These are phyloP conservation scores for Ladona fulva DNA, from an alignment of 1,140 invertebrate species.

Conservation along the genomic window DNA sequence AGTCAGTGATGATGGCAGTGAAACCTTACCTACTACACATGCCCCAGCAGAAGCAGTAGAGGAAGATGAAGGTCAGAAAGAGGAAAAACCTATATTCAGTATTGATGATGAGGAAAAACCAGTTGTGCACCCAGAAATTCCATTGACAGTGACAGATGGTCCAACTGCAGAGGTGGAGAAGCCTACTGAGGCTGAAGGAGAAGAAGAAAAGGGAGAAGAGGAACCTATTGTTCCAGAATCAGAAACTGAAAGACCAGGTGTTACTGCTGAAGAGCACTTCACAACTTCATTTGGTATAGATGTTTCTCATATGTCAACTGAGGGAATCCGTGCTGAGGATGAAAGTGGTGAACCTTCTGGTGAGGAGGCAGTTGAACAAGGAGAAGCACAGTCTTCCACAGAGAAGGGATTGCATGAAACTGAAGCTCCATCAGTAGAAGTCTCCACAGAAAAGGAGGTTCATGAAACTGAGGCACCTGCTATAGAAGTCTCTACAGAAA, in stretches of 20 bases:
- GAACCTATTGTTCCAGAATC: constrained; percentile 19
- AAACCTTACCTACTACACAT: background rate
- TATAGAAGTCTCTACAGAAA: constrained; percentile 20
- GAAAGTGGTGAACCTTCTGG: constrained; percentile 6
- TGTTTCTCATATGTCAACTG: background rate
- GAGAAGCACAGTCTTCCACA: constrained; percentile 20
- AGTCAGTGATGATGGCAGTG: background rate
- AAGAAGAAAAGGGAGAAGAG: constrained; percentile 15
- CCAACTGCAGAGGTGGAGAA: constrained; percentile 10
- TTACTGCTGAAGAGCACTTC: too few relatives aligned
- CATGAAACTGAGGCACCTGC: background rate
- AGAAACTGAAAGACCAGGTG: constrained; percentile 22
- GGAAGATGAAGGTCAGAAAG: constrained; percentile 17
- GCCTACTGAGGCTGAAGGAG: constrained; percentile 17
- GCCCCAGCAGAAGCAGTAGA: background rate
- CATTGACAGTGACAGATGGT: constrained; percentile 24
- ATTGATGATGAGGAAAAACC: constrained; percentile 17
- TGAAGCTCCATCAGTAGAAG: background rate
- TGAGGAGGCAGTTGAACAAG: constrained; percentile 6
- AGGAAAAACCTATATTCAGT: constrained; percentile 16
- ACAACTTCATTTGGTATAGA: constrained; percentile 12
- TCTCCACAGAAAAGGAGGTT: too few relatives aligned
- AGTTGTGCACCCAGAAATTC: constrained; percentile 21
- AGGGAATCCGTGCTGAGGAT: background rate
- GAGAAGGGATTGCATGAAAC: constrained; percentile 10